Evolutionary conservation across 2,888 invertebrate genomes (phyloP).

Genomic region (Apantesis nais): DNA sequence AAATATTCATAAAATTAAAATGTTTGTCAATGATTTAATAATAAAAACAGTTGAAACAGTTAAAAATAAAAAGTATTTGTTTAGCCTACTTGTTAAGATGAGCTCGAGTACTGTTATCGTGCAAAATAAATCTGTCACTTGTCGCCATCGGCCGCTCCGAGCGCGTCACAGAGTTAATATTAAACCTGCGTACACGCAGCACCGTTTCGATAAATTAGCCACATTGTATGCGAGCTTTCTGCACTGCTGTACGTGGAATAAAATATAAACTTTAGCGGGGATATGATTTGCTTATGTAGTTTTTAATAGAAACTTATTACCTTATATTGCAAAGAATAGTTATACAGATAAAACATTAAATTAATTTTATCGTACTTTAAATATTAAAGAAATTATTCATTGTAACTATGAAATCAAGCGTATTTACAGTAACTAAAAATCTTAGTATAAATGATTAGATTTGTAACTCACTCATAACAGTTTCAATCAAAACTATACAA

Average conservation of each 20-base stretch:
- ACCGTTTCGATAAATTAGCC: slow-evolving; percentile 40
- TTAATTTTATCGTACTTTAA: no score
- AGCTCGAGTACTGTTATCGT: slow-evolving; percentile 31
- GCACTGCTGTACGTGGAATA: slow-evolving; percentile 24
- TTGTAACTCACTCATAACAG: background rate
- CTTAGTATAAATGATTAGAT: background rate
- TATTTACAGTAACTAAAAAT: background rate
- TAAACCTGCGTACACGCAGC: slow-evolving; percentile 39
- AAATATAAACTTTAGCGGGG: slow-evolving; percentile 11
- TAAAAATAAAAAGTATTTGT: slow-evolving; percentile 12
- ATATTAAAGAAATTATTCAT: background rate
- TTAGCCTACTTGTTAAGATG: slow-evolving; percentile 14
- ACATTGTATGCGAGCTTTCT: slow-evolving; percentile 39
- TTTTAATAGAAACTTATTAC: background rate
- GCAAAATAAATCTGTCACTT: slow-evolving; percentile 46
- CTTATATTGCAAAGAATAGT: background rate
- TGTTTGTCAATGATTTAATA: background rate
- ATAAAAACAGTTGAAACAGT: slow-evolving; percentile 6
- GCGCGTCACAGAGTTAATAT: slow-evolving; percentile 19
- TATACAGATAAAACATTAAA: background rate
- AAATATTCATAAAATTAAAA: background rate
- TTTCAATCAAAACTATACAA: background rate
- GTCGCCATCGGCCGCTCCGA: slow-evolving; percentile 15
- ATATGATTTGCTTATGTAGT: background rate
- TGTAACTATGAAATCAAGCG: background rate